A percentile compares a stretch with the other conserved stretches of the same genome.
Evolutionary conservation across 2,888 invertebrate species (phyloP).

Genomic region (Conistra vaccinii): DNA sequence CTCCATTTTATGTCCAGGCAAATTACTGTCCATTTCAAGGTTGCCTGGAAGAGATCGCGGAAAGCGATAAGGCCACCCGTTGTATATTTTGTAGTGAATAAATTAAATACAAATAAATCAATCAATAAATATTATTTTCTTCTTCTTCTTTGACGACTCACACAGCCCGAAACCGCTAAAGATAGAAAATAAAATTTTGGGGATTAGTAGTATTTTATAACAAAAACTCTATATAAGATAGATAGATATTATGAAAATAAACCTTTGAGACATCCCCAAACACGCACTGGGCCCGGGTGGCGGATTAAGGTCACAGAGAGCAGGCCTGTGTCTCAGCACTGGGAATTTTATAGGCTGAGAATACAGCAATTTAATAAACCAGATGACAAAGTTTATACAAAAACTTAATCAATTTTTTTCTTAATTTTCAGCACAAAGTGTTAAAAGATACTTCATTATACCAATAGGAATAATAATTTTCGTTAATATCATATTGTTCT

Average conservation of each 20-base stretch:
- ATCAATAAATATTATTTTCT: no score
- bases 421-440: constrained; percentile 15
- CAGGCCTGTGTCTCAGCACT: neutral
- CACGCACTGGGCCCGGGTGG: neutral
- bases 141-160: no score
- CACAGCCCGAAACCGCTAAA: neutral
- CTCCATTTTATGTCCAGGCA: no score
- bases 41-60: no score
- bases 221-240: neutral
- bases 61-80: no score
- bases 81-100: no score
- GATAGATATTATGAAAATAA: neutral
- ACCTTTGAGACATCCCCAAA: neutral
- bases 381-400: neutral
- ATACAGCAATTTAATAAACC: neutral
- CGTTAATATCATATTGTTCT: constrained; percentile 44
- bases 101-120: no score
- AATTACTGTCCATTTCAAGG: no score
- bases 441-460: constrained; percentile 5
- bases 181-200: neutral
- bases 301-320: neutral
- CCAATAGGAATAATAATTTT: constrained; percentile 39
- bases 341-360: neutral
- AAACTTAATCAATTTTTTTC: neutral
- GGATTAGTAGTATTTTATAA: neutral